Conservation (phyloP, 2,888 invertebrate species). For the Idaea aversata region DNA sequence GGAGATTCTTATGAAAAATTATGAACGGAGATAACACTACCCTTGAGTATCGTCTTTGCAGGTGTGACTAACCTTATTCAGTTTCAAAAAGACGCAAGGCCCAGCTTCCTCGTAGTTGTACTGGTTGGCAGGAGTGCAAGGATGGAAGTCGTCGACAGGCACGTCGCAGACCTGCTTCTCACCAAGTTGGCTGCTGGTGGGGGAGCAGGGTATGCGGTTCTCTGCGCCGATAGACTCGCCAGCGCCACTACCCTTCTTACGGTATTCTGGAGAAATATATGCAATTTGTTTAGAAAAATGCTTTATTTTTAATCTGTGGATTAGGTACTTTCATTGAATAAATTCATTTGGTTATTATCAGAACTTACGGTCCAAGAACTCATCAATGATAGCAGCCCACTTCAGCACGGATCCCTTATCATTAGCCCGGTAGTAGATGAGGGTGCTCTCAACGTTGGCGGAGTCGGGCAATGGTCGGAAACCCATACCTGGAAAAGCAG, state of each 20-base stretch:
- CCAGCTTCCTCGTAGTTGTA: constrained; percentile 93
- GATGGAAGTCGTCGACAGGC: constrained; percentile 84
- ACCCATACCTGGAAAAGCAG: constrained; percentile 87
- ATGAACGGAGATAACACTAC: neutral
- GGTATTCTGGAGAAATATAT: constrained; percentile 55
- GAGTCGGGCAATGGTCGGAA: constrained; percentile 97
- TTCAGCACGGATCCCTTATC: constrained; percentile 88
- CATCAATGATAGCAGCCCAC: constrained; percentile 89
- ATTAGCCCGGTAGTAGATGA: constrained; percentile 95
- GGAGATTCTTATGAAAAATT: neutral
- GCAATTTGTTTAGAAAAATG: neutral
- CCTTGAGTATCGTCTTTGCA: neutral
- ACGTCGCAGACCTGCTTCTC: constrained; percentile 91
- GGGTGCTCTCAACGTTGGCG: constrained; percentile 93
- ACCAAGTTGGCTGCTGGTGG: constrained; percentile 80
- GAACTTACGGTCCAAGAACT: constrained; percentile 87
- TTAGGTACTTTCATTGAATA: neutral
- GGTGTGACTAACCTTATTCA: constrained; percentile 89
- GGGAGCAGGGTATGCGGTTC: constrained; percentile 83
- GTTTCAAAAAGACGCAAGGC: constrained; percentile 97
- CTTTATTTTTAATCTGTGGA: neutral
- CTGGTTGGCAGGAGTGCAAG: constrained; percentile 87
- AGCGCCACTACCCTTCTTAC: constrained; percentile 71
- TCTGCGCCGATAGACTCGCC: constrained; percentile 74
- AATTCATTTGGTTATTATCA: neutral